Evolutionary conservation across 2,888 invertebrate species (phyloP).

Genomic region (Clivina fossor): DNA sequence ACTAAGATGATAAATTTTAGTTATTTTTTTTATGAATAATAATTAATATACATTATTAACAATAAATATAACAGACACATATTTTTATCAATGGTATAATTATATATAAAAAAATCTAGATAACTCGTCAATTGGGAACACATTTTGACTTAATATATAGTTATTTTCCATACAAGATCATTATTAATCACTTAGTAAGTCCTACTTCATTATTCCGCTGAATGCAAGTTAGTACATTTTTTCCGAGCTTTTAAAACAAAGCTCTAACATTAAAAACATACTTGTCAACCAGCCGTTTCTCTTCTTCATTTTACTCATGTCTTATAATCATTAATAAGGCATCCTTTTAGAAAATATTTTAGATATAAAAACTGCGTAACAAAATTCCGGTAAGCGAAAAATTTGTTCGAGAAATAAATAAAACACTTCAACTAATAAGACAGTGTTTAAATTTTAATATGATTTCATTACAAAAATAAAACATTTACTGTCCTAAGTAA

Average conservation of each 20-base stretch:
- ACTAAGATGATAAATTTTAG: slow-evolving; percentile 22
- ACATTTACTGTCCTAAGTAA: slow-evolving; percentile 23
- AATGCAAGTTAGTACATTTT: slow-evolving; percentile 20
- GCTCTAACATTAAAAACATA: slow-evolving; percentile 23
- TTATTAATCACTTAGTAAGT: background rate
- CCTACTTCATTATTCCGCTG: background rate
- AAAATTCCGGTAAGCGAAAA: slow-evolving; percentile 12
- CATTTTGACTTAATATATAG: slow-evolving; percentile 19
- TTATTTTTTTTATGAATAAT: slow-evolving; percentile 24
- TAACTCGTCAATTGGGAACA: slow-evolving; percentile 31
- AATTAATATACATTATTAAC: slow-evolving; percentile 32
- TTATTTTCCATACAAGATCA: slow-evolving; percentile 25
- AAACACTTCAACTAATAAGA: slow-evolving; percentile 22
- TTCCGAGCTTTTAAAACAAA: slow-evolving; percentile 32
- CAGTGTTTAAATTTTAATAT: slow-evolving; percentile 23
- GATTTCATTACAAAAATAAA: slow-evolving; percentile 31
- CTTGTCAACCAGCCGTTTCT: slow-evolving; percentile 12
- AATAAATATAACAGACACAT: slow-evolving; percentile 34
- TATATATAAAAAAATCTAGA: slow-evolving; percentile 25
- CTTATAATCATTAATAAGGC: slow-evolving; percentile 2
- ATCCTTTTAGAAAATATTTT: slow-evolving; percentile 16
- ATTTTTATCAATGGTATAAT: slow-evolving; percentile 15
- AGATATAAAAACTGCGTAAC: slow-evolving; percentile 17
- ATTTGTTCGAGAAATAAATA: slow-evolving; percentile 18
- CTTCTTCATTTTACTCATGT: slow-evolving; percentile 11